These are phyloP conservation scores for Scarus forsteni DNA, from an alignment of 2,797 vertebrate species.

Conservation along the genomic window DNA sequence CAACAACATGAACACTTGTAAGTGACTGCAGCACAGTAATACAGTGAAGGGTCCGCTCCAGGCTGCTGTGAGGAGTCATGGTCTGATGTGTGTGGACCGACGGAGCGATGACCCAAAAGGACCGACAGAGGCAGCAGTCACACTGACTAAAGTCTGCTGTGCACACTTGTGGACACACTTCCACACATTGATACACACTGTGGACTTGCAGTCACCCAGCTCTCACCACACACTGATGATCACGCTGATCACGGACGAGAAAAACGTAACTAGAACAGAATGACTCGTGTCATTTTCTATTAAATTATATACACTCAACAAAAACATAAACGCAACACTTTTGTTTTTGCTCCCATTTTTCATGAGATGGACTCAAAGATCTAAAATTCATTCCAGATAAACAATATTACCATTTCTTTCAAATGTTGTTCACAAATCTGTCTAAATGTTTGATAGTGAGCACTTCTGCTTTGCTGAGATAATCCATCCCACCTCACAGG, in stretches of 20 bases:
- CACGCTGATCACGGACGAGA: background rate
- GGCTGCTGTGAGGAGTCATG: constrained; percentile 4
- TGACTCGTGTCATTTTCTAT: no score
- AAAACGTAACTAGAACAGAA: background rate
- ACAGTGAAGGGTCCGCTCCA: constrained; percentile 15
- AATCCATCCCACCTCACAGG: no score
- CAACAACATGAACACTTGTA: constrained; percentile 7
- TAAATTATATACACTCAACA: no score
- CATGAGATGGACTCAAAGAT: no score
- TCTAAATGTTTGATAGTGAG: no score
- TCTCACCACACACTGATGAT: constrained; percentile 10
- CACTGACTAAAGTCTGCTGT: constrained; percentile 8
- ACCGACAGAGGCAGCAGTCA: constrained; percentile 31
- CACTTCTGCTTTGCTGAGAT: no score
- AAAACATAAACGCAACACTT: no score
- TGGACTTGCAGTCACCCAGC: constrained; percentile 2
- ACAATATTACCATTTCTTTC: no score
- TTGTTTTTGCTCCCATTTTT: no score
- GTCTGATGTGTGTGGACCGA: constrained; percentile 32
- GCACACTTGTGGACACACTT: background rate
- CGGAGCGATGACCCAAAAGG: constrained; percentile 42
- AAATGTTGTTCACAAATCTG: no score
- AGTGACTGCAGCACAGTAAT: constrained; percentile 12
- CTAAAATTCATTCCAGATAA: no score
- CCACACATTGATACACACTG: background rate